Conservation (phyloP, 1,140 invertebrate genomes). For the Bombus sibiricus region DNA sequence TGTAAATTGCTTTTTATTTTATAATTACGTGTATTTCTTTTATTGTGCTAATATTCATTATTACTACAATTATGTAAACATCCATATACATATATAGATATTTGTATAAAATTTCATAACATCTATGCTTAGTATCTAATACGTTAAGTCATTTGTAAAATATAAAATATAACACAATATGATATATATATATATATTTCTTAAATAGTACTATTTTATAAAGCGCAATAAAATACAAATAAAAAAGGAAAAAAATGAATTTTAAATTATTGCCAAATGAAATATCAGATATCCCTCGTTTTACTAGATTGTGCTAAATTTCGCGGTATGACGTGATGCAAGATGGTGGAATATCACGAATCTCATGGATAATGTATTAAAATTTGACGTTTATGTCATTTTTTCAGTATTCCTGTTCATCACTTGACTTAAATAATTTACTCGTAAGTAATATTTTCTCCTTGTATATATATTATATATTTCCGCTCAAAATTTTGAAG, state of each 20-base stretch:
- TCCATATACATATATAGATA: neutral
- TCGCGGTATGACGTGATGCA: slow-evolving; percentile 52
- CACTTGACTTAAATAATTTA: slow-evolving; percentile 36
- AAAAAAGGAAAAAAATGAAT: neutral
- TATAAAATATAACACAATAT: neutral
- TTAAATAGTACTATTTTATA: neutral
- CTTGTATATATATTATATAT: neutral
- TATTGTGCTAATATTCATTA: neutral
- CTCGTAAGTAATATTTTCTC: slow-evolving; percentile 28
- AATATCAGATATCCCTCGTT: slow-evolving; percentile 6
- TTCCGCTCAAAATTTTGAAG: neutral
- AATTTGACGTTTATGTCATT: slow-evolving; percentile 57
- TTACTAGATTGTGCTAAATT: slow-evolving; percentile 29
- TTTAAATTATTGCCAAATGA: neutral
- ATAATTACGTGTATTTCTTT: neutral
- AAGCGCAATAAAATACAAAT: neutral
- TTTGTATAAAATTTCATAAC: slow-evolving; percentile 23
- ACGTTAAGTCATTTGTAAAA: neutral
- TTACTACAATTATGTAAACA: slow-evolving; percentile 20
- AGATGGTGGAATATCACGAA: slow-evolving; percentile 50
- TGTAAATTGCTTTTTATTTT: slow-evolving; percentile 22
- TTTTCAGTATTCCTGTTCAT: slow-evolving; percentile 42
- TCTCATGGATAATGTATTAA: slow-evolving; percentile 48
- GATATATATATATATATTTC: neutral
- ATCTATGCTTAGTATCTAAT: neutral